A percentile compares a stretch with the other conserved stretches of the same genome.
These are phyloP conservation scores for Globodera ellingtonae DNA, from an alignment of 1,140 invertebrate genomes.

Conservation along the genomic window DNA sequence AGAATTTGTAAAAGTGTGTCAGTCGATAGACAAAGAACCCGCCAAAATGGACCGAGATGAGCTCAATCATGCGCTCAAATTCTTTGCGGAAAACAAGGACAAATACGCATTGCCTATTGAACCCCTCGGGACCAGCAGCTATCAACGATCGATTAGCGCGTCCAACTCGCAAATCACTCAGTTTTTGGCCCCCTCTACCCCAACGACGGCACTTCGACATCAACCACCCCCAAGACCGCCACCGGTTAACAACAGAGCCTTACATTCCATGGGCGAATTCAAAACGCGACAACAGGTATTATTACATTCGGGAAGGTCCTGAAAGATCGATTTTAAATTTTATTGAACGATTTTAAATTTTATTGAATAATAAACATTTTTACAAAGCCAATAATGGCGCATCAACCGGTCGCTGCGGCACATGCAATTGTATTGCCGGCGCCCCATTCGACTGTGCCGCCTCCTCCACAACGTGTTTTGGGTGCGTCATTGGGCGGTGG, in stretches of 20 bases:
- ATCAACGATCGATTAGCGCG: too few species aligned
- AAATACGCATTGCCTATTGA: constrained; percentile 2
- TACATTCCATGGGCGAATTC: background rate
- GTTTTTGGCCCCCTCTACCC: too few species aligned
- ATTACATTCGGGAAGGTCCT: background rate
- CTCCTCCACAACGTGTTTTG: constrained; percentile 23
- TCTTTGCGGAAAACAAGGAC: constrained; percentile 2
- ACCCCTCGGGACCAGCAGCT: background rate
- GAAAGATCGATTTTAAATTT: background rate
- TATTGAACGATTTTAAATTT: background rate
- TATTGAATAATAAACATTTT: background rate
- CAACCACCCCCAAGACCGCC: constrained; percentile 14
- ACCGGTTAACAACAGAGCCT: background rate
- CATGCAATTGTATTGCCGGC: background rate
- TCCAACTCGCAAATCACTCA: background rate
- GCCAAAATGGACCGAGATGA: constrained; percentile 27
- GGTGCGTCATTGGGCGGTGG: constrained; percentile 20
- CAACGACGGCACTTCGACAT: background rate
- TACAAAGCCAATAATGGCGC: background rate
- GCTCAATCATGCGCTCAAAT: constrained; percentile 35
- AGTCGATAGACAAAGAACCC: constrained; percentile 26
- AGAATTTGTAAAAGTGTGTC: background rate
- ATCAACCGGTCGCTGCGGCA: background rate
- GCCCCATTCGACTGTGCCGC: background rate
- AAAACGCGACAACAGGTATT: background rate